Conservation (phyloP, 2,797 vertebrate species). For the Carduelis carduelis region DNA sequence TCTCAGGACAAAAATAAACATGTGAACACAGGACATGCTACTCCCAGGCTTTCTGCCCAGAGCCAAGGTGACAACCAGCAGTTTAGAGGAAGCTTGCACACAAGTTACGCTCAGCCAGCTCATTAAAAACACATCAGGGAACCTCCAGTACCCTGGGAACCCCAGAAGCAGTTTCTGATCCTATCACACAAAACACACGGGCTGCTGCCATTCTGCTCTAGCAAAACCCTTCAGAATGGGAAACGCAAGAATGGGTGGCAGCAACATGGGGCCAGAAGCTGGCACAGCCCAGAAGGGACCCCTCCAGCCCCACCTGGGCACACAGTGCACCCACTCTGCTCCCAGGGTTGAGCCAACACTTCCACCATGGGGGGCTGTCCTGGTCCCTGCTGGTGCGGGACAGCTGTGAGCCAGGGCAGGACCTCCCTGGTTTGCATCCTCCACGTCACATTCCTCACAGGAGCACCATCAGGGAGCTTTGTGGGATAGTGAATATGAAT, state of each 20-base stretch:
- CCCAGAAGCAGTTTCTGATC: not conserved
- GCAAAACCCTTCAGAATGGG: not conserved
- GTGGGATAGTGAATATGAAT: constrained; percentile 39
- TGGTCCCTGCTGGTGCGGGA: fast-evolving
- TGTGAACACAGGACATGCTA: not conserved
- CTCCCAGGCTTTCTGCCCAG: not conserved
- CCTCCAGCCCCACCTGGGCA: fast-evolving
- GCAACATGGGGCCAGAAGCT: fast-evolving
- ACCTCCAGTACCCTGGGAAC: not conserved
- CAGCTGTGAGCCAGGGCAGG: not conserved
- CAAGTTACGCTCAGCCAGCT: not conserved
- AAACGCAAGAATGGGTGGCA: fast-evolving
- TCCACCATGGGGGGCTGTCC: fast-evolving
- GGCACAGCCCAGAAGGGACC: not conserved
- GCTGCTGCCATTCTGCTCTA: fast-evolving
- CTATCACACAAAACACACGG: fast-evolving
- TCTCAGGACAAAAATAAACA: not conserved
- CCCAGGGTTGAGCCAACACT: fast-evolving
- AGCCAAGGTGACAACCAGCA: not conserved
- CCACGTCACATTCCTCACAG: not conserved
- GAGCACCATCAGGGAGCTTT: not conserved
- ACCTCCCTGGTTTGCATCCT: not conserved
- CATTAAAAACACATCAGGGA: not conserved
- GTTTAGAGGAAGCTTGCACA: not conserved
- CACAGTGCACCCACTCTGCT: fast-evolving